These are phyloP conservation scores for Labia minor DNA, from an alignment of 2,888 invertebrate species.

Conservation along the genomic window DNA sequence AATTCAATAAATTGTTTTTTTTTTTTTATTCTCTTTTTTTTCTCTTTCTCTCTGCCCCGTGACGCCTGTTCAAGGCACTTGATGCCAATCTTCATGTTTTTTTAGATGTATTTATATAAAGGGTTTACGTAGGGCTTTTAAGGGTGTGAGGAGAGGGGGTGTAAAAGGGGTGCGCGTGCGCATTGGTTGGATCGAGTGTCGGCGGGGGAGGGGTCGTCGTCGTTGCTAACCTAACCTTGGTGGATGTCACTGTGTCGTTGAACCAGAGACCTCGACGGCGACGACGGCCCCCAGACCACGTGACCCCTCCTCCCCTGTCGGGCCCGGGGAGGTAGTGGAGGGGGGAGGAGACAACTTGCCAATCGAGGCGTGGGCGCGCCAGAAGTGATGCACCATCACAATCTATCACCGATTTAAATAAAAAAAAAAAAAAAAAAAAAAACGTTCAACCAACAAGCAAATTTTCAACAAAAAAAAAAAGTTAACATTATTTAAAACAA, in stretches of 20 bases:
- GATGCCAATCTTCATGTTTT: too few species aligned
- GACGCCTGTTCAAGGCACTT: too few species aligned
- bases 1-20: too few species aligned
- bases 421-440: not conserved
- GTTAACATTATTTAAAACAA: too few species aligned
- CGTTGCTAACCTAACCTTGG: slow-evolving; percentile 7
- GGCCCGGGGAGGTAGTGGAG: too few species aligned
- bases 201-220: not conserved
- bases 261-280: slow-evolving; percentile 21
- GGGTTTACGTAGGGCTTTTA: too few species aligned
- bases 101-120: too few species aligned
- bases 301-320: not conserved
- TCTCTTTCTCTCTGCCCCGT: too few species aligned
- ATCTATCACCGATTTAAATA: not conserved
- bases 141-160: too few species aligned
- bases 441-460: not conserved
- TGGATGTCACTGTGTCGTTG: slow-evolving; percentile 29
- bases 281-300: not conserved
- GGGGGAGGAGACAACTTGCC: too few species aligned
- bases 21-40: too few species aligned
- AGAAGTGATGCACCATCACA: not conserved
- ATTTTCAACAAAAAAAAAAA: too few species aligned
- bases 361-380: not conserved
- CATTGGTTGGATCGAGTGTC: not conserved
- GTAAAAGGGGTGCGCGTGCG: not conserved